These are phyloP conservation scores for Chondrosia reniformis DNA, from an alignment of 37 sponge, comb jelly and placozoan genomes.

Conservation along the genomic window DNA sequence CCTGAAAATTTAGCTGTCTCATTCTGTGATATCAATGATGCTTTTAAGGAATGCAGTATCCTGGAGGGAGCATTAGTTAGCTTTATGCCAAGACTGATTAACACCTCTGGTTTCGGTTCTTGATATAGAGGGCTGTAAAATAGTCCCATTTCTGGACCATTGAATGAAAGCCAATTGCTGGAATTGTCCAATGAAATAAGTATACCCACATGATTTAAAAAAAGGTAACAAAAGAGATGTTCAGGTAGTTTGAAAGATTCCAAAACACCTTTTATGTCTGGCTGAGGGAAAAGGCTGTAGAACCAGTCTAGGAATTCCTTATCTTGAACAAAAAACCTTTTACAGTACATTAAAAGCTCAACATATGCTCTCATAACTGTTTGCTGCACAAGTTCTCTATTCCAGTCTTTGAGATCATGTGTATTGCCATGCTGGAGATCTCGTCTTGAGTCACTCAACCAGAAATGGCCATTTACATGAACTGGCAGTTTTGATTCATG, in stretches of 20 bases:
- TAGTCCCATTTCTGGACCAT: background rate
- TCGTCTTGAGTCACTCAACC: slow-evolving; percentile 58
- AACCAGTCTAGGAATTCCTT: slow-evolving; percentile 24
- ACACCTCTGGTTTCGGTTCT: background rate
- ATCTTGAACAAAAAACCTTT: background rate
- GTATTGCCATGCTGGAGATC: slow-evolving; percentile 18
- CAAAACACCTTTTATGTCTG: background rate
- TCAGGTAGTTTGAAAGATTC: background rate
- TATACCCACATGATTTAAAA: background rate
- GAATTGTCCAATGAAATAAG: too few species aligned
- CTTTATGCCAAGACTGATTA: slow-evolving; percentile 1
- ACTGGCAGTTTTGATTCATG: slow-evolving; percentile 48
- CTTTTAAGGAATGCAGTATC: background rate
- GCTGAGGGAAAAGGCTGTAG: slow-evolving; percentile 44
- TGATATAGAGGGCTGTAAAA: too few species aligned
- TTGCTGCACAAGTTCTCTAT: slow-evolving; percentile 2
- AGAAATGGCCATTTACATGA: slow-evolving; percentile 72
- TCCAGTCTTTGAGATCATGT: slow-evolving; percentile 36
- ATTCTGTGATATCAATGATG: background rate
- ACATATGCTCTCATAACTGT: slow-evolving; percentile 33
- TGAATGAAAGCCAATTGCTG: too few species aligned
- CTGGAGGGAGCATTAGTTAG: background rate
- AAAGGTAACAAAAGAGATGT: background rate
- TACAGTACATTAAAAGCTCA: slow-evolving; percentile 33
- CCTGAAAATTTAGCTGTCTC: background rate